These are phyloP conservation scores for Hexactinellida sp. DNA, from an alignment of 37 sponge, comb jelly and placozoan genomes.

Conservation along the genomic window DNA sequence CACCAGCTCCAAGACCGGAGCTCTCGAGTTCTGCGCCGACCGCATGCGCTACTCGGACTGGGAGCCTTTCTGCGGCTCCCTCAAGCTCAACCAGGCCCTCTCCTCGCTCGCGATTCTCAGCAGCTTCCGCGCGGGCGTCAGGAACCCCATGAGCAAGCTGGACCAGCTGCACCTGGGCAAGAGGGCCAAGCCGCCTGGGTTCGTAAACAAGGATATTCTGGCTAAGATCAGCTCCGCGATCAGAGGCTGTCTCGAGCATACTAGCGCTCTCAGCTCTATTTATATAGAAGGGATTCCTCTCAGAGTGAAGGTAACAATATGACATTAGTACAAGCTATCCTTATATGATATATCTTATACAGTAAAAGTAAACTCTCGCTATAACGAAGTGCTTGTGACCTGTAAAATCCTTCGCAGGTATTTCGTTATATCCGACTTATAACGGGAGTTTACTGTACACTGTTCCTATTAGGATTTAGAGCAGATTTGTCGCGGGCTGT, in stretches of 20 bases:
- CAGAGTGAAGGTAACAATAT: not conserved
- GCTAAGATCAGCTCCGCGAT: not conserved
- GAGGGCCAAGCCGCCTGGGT: not conserved
- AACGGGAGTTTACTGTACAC: not conserved
- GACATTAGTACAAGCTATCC: too few relatives aligned
- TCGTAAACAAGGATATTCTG: not conserved
- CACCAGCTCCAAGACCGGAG: constrained; percentile 23
- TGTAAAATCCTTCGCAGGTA: too few relatives aligned
- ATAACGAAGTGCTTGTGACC: too few relatives aligned
- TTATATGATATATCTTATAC: too few relatives aligned
- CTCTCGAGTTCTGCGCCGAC: constrained; percentile 34
- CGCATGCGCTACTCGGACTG: constrained; percentile 40
- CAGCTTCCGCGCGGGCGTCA: not conserved
- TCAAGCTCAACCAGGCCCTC: constrained; percentile 44
- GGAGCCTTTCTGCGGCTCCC: constrained; percentile 42
- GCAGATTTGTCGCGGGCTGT: constrained; percentile 24
- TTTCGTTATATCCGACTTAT: not conserved
- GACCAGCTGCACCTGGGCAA: constrained; percentile 3
- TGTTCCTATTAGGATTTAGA: constrained; percentile 9
- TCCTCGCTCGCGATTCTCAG: constrained; percentile 21
- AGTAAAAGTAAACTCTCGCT: too few relatives aligned
- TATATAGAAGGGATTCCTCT: constrained; percentile 27
- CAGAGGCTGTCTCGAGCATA: not conserved
- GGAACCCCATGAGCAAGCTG: not conserved
- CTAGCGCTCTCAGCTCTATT: constrained; percentile 23